Evolutionary conservation across 1,140 invertebrate species (phyloP).

Genomic region (Solen grandis): DNA sequence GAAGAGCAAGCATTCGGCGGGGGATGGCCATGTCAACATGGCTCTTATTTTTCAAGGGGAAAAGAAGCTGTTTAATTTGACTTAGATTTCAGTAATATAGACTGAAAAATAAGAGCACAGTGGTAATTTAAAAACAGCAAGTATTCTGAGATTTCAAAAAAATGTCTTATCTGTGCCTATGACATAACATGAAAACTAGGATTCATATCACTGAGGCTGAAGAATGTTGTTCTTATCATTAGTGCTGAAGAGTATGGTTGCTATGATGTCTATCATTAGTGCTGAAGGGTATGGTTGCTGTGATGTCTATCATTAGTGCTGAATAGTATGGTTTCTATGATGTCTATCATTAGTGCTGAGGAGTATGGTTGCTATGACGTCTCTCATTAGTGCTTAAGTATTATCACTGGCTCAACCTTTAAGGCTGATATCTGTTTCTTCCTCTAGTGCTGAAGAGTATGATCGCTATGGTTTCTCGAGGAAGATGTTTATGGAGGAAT

Average conservation of each 20-base stretch:
- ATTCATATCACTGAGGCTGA: too few species aligned
- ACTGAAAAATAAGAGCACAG: neutral
- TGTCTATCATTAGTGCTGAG: conserved; percentile 26
- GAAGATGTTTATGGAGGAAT: conserved; percentile 19
- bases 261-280: conserved; percentile 28
- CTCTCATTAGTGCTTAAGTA: too few species aligned
- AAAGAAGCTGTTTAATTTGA: neutral
- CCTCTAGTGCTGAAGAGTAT: conserved; percentile 65
- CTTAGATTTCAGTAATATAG: neutral
- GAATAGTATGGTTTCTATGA: conserved; percentile 3
- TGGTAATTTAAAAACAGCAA: neutral
- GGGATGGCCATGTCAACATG: too few species aligned
- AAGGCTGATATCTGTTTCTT: too few species aligned
- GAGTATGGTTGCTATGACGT: conserved; percentile 15
- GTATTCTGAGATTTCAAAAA: neutral
- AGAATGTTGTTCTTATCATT: conserved; percentile 7
- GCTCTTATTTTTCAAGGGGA: too few species aligned
- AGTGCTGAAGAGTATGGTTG: conserved; percentile 31
- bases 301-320: conserved; percentile 34
- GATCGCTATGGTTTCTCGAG: conserved; percentile 73
- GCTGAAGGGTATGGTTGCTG: conserved; percentile 7
- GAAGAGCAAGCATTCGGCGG: too few species aligned
- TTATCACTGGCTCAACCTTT: too few species aligned
- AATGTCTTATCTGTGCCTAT: neutral
- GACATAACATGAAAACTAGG: neutral